A percentile compares a stretch with the other conserved stretches of the same genome.
phyloP scores from a whole-genome alignment of 35 echinoderm and acorn worm genomes.

The Holothuria glaberrima region DNA sequence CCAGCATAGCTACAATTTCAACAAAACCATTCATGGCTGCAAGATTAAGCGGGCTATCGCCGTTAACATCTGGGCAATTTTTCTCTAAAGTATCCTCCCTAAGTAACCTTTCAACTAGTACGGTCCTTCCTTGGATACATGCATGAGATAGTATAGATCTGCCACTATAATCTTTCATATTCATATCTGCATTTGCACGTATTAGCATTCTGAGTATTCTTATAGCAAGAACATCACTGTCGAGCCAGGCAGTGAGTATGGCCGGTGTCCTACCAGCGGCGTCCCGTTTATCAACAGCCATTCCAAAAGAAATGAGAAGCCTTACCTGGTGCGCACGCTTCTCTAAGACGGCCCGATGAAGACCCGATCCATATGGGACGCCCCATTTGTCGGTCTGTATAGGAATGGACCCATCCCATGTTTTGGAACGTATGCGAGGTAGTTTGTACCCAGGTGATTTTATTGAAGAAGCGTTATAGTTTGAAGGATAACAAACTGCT shows the following conservation, averaged over 20 bases:
- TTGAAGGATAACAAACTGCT: not conserved
- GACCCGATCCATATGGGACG: slow-evolving; percentile 47
- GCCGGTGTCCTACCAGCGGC: slow-evolving; percentile 74
- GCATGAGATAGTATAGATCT: slow-evolving; percentile 79
- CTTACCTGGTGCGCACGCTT: slow-evolving; percentile 80
- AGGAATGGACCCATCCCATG: slow-evolving; percentile 24
- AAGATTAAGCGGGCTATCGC: slow-evolving; percentile 88
- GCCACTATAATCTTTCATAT: slow-evolving; percentile 69
- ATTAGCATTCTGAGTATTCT: slow-evolving; percentile 72
- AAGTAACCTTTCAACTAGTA: slow-evolving; percentile 61
- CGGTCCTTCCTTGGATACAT: slow-evolving; percentile 65
- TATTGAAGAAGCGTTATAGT: not conserved
- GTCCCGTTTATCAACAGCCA: slow-evolving; percentile 80
- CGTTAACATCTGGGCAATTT: slow-evolving; percentile 82
- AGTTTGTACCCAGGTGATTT: not conserved
- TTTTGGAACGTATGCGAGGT: slow-evolving; percentile 41
- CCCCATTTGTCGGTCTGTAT: slow-evolving; percentile 7
- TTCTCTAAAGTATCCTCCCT: slow-evolving; percentile 73
- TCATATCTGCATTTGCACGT: slow-evolving; percentile 63
- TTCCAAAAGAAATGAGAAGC: slow-evolving; percentile 77
- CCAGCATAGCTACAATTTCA: slow-evolving; percentile 63
- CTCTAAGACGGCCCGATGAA: slow-evolving; percentile 84
- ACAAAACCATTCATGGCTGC: slow-evolving; percentile 70
- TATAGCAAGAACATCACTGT: slow-evolving; percentile 58
- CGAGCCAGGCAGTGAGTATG: slow-evolving; percentile 74